Conservation (phyloP, 1,140 invertebrate species). For the Dreissena rostriformis region DNA sequence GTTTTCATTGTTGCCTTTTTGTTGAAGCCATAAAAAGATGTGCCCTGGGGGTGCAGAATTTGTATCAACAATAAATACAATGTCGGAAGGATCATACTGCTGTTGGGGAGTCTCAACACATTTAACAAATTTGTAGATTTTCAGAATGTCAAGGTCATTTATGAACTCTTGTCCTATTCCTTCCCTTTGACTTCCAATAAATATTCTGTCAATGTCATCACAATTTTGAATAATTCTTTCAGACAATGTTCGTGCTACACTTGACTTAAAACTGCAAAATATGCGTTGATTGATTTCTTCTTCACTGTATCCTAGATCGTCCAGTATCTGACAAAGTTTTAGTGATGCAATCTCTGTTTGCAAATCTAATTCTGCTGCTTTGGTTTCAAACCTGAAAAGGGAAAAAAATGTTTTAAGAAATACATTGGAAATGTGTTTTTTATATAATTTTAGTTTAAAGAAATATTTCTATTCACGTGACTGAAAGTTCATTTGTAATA, state of each 20-base stretch:
- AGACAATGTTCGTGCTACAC: not conserved
- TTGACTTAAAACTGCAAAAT: not conserved
- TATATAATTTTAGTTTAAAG: too few species aligned
- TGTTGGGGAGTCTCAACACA: not conserved
- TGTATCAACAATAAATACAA: not conserved
- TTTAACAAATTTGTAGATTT: conserved; percentile 7
- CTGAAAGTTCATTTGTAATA: too few species aligned
- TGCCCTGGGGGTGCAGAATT: not conserved
- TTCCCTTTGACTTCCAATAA: conserved; percentile 27
- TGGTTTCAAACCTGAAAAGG: too few species aligned
- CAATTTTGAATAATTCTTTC: not conserved
- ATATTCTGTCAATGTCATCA: conserved; percentile 21
- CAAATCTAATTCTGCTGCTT: too few species aligned
- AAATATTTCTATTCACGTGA: too few species aligned
- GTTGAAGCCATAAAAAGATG: not conserved
- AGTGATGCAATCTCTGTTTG: not conserved
- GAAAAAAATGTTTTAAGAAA: too few species aligned
- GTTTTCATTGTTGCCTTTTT: not conserved
- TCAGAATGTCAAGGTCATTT: conserved; percentile 24
- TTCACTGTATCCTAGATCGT: conserved; percentile 3
- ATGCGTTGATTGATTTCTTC: not conserved
- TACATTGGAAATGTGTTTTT: too few species aligned
- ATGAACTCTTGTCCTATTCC: not conserved
- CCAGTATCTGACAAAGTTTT: not conserved
- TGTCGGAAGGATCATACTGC: not conserved